A percentile compares a stretch with the other conserved stretches of the same genome.
These are phyloP conservation scores for Mobula birostris DNA, from an alignment of 2,113 vertebrate species.

Conservation along the genomic window DNA sequence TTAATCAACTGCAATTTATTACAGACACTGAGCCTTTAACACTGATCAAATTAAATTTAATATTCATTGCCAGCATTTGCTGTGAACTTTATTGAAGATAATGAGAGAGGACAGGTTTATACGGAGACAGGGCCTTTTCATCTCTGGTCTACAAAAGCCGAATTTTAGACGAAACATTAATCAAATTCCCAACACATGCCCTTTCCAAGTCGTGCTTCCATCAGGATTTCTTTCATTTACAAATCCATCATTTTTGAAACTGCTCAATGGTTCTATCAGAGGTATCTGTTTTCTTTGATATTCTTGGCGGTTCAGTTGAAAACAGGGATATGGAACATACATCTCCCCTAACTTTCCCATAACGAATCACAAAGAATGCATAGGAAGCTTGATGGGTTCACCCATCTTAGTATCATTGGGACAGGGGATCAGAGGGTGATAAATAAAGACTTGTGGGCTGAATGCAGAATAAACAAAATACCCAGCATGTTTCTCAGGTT, in stretches of 20 bases:
- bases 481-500: neutral
- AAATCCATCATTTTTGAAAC: neutral
- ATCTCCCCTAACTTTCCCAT: neutral
- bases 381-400: neutral
- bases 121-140: neutral
- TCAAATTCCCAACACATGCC: neutral
- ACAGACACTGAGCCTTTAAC: neutral
- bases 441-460: neutral
- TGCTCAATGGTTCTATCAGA: neutral
- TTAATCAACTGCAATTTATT: slow-evolving; percentile 32
- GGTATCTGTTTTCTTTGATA: neutral
- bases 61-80: neutral
- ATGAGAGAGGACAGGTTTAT: slow-evolving; percentile 24
- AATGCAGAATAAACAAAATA: neutral
- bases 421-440: neutral
- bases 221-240: neutral
- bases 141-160: neutral
- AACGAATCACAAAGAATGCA: too few species aligned
- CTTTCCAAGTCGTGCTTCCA: neutral
- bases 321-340: neutral
- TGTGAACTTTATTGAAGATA: slow-evolving; percentile 19
- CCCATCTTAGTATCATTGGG: neutral
- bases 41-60: slow-evolving; percentile 28
- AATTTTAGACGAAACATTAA: slow-evolving; percentile 12
- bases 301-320: neutral